Conservation (phyloP, 2,113 vertebrate species). For the Eulacestoma nigropectus region DNA sequence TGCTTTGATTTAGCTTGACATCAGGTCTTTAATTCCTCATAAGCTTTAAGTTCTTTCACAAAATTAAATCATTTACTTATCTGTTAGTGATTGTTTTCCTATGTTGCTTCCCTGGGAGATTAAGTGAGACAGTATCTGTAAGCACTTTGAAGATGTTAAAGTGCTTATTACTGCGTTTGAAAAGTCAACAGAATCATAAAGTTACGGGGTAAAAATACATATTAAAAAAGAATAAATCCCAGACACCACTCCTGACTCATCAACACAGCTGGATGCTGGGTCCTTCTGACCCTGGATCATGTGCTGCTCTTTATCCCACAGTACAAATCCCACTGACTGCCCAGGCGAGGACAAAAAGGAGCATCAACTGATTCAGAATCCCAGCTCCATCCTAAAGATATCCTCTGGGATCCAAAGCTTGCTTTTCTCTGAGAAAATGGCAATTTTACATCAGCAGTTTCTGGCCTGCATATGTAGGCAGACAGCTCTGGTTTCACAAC, state of each 20-base stretch:
- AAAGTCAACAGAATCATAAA: not conserved
- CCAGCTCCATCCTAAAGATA: not conserved
- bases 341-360: not conserved
- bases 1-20: not conserved
- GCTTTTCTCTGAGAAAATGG: not conserved
- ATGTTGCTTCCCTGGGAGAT: not conserved
- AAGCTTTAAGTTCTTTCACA: not conserved
- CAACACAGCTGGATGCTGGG: not conserved
- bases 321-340: not conserved
- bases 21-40: not conserved
- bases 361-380: not conserved
- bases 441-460: not conserved
- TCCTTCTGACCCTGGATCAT: not conserved
- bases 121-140: not conserved
- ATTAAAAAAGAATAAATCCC: not conserved
- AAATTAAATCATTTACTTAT: not conserved
- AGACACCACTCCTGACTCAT: not conserved
- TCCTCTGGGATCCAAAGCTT: not conserved
- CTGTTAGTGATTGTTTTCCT: not conserved
- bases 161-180: not conserved
- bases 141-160: not conserved
- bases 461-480: not conserved
- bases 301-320: not conserved
- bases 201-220: not conserved
- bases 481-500: not conserved